Evolutionary conservation across 2,797 vertebrate genomes (phyloP), one percentile per base, ranked within the genome.

Genomic region (Pristis pectinata): DNA sequence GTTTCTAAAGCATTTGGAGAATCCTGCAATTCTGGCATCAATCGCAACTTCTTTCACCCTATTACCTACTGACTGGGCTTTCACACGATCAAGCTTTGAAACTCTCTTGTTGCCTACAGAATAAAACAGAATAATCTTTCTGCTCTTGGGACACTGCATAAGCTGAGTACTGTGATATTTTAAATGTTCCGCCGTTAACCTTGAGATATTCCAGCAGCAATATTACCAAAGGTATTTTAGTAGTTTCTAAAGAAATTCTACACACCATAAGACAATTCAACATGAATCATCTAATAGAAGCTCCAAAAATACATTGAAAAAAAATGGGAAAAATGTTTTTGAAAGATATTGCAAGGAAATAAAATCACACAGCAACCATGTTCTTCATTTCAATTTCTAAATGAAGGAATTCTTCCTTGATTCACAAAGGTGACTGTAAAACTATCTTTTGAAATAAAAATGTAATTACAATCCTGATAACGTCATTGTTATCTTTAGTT

Each of bases 401-500:
- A 76, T 79, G 22, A 76, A 96, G 95, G 95, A 95, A 96, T 91
- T 95, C 59, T 83, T 95, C 94, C 64, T 30, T 44, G 91, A 96
- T 96, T 95, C 96, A 95, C 44, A 94, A 94, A 95, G 95, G 95
- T 95, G 95, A 95, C 95, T 80, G 56, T 6, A 61, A 85, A 94
- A 95, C 94, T 95, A 95, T 96, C 97, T 95, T 96, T 96, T 74
- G 37, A 49, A 72, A 91, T 49, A 53, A 94, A 95, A 95, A 96
- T 96, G 96, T 96, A 95, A 95, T 95, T 96, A 96, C 95, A 97
- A 97, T 95, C 96, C 95, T 95, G 95, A 95, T 95, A 95, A 95
- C 96, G 95, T 97, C 97, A 97, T 97, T 97, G 96, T 93, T 83
- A 95, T 96, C 96, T 96, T 72, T 96, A 95, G 95, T 96, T 96